Base-by-base conservation (phyloP, 35 echinoderm and acorn worm species). In the Lytechinus pictus region DNA sequence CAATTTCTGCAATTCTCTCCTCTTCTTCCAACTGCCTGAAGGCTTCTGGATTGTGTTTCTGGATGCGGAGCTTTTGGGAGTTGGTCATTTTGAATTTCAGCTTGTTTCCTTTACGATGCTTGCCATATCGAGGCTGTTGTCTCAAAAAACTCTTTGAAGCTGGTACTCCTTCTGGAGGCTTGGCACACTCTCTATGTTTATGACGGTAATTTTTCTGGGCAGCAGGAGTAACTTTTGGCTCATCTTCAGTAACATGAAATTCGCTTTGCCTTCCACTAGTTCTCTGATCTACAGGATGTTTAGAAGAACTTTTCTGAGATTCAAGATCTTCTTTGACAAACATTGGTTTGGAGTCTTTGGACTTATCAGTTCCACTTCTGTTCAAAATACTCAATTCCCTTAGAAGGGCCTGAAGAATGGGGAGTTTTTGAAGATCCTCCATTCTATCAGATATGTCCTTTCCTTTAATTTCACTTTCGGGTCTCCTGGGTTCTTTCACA, bases 71-170 rank as follows among this genome's bases (percentile, higher is more conserved):
- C 79, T 97, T 97, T 87, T 97, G 98, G 9, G 98, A 96, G 61
- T 99, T 92, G 28, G 98, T 99, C 96, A 97, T 96, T 71, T 95
- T 95, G 94, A 93, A 99, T 13, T 94, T 95, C 5, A 99, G 94
- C 94, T 97, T 99, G 28, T 95, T 94, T 79, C 95, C 54, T 54
- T 57, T 94, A 86, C 95, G 28, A 10, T n/a, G 52, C 11, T 57
- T 54, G 27, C 27, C 86, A 44, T 95, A 61, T 53, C 8, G n/a
- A 52, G 61, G 94, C 57, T 96, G 79, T 94, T 98, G 96, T 27
- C 97, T 97, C 53, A 98, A 57, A 96, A 95, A 98, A 8, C 96
- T 92, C 79, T 97, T 98, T 57, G 96, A 79, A 33, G 96, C 24
- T 16, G 97, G 97, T n/a, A 98, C 96, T 60, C 71, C 72, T 24